Evolutionary conservation across 2,113 vertebrate genomes (phyloP), one percentile per base, ranked within the genome.

Genomic region (Centropus bengalensis): DNA sequence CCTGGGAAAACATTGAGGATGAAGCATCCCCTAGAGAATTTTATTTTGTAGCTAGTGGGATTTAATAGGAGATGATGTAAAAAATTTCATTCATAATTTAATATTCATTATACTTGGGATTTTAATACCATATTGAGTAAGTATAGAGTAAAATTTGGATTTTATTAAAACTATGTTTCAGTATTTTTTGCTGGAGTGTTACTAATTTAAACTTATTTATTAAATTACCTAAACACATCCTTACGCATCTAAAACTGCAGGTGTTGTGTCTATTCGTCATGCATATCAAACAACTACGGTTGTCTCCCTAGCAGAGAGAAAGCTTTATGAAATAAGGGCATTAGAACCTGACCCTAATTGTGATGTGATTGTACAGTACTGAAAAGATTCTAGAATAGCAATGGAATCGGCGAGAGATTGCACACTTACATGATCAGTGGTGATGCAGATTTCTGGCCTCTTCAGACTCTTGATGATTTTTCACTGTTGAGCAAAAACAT

Each of bases 271-370:
- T 47, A 0, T 75, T 66, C 32, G 13, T 86, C 23, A 10, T 38
- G 38, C 3, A 3, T 33, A 28, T 26, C 42, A 27, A 66, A 54
- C 6, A 27, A 2, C 1, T 74, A 2, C 23, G 12, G 2, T 38
- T 52, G 10, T 68, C 16, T 67, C 80, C 20, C 44, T 79, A 15
- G 11, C 14, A 59, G 33, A 66, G 58, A 15, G 13, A 44, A 67
- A 74, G 14, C 44, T 63, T 75, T 33, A 14, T 1, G 4, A 69
- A 77, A 18, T 42, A 11, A 51, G 23, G 32, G 12, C 24, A 83
- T 76, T 47, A 55, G 52, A 81, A 54, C 19, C 9, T 68, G 33
- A n/a, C 67, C 30, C 21, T 59, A 13, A 6, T 15, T 63, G 33
- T 20, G n/a, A 3, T 76, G 10, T 40, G 44, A 44, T 33, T 52